These are phyloP conservation scores for Yponomeuta malinellus DNA, from an alignment of 2,888 invertebrate species.

Conservation along the genomic window DNA sequence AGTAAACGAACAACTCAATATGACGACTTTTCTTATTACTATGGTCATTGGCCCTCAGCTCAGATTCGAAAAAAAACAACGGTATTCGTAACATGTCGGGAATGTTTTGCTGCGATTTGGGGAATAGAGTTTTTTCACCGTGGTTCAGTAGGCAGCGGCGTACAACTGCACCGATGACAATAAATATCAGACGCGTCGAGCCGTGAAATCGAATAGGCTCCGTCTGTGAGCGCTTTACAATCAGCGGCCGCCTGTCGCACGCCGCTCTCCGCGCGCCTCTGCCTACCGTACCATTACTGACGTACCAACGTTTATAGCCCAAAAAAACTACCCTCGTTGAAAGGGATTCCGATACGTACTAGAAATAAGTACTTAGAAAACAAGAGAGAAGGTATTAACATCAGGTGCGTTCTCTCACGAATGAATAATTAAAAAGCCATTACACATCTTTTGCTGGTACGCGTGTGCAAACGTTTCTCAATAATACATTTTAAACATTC, in stretches of 20 bases:
- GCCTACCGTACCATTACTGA: slow-evolving; percentile 55
- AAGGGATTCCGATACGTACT: background rate
- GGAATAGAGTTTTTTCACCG: slow-evolving; percentile 66
- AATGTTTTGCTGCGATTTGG: slow-evolving; percentile 67
- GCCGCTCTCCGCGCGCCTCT: slow-evolving; percentile 39
- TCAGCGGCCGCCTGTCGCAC: slow-evolving; percentile 69
- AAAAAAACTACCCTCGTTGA: slow-evolving; percentile 33
- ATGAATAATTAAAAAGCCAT: slow-evolving; percentile 45
- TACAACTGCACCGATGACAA: slow-evolving; percentile 75
- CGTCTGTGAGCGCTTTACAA: slow-evolving; percentile 74
- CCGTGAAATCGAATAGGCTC: slow-evolving; percentile 76
- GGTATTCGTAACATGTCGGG: slow-evolving; percentile 37
- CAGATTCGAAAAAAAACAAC: background rate
- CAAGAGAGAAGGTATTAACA: background rate
- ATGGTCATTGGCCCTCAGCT: too few species aligned
- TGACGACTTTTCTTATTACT: too few species aligned
- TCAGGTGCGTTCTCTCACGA: slow-evolving; percentile 10
- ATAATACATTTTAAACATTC: slow-evolving; percentile 69
- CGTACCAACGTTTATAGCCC: slow-evolving; percentile 50
- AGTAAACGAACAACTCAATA: too few species aligned
- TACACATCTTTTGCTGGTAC: slow-evolving; percentile 42
- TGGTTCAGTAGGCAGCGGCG: slow-evolving; percentile 66
- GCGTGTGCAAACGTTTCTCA: slow-evolving; percentile 39
- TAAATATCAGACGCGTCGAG: slow-evolving; percentile 73
- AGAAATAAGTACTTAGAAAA: background rate